Conservation (phyloP, 2,888 invertebrate species). For the Aporophyla lueneburgensis region DNA sequence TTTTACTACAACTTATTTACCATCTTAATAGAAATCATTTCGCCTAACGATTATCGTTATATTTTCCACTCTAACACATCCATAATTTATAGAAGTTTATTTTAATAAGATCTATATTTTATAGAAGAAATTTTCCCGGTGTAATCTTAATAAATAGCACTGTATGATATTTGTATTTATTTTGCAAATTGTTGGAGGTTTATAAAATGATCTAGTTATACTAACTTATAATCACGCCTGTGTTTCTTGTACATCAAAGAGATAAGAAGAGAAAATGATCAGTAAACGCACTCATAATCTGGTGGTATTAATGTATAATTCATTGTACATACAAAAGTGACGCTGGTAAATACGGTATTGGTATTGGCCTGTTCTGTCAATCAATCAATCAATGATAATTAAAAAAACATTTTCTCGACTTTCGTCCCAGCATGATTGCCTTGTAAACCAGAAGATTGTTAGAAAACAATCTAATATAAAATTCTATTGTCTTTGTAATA, state of each 20-base stretch:
- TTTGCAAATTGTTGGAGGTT: not conserved
- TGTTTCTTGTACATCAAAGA: not conserved
- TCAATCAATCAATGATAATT: not conserved
- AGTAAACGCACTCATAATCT: no score
- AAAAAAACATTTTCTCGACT: not conserved
- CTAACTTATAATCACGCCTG: not conserved
- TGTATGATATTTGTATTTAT: not conserved
- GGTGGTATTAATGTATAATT: no score
- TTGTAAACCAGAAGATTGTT: conserved; percentile 1
- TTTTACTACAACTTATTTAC: not conserved
- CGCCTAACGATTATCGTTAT: not conserved
- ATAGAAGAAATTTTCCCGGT: not conserved
- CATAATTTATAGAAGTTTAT: not conserved
- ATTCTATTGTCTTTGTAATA: conserved; percentile 44
- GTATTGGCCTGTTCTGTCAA: no score
- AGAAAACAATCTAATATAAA: conserved; percentile 9
- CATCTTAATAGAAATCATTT: conserved; percentile 14
- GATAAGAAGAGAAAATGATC: no score
- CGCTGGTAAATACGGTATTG: no score
- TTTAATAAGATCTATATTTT: not conserved
- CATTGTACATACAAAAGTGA: no score
- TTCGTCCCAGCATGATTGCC: not conserved
- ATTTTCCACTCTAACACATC: not conserved
- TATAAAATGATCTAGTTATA: not conserved
- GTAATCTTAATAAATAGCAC: not conserved